These are phyloP conservation scores for Tadarida brasiliensis DNA, from an alignment of 2,797 vertebrate species.

Conservation along the genomic window DNA sequence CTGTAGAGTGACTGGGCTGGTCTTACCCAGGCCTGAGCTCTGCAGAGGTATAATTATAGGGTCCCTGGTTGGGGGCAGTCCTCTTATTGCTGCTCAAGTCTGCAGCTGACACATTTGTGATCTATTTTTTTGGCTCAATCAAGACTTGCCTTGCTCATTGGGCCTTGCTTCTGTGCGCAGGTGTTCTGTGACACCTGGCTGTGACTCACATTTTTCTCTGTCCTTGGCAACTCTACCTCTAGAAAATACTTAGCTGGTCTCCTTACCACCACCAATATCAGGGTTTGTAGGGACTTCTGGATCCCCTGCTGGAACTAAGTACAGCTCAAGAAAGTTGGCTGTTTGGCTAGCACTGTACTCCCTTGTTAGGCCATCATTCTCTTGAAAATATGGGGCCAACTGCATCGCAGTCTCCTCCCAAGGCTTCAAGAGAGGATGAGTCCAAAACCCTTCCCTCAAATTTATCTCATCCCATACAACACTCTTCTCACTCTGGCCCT, in stretches of 20 bases:
- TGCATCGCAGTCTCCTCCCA: neutral
- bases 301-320: neutral
- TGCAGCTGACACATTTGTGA: neutral
- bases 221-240: neutral
- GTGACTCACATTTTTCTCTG: neutral
- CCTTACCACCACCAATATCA: neutral
- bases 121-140: neutral
- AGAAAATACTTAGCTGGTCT: neutral
- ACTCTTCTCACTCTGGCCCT: neutral
- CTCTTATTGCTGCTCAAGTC: neutral
- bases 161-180: neutral
- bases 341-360: neutral
- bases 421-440: neutral
- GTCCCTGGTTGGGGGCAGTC: neutral
- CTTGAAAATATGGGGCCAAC: neutral
- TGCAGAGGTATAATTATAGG: neutral
- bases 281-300: neutral
- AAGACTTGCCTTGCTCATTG: neutral
- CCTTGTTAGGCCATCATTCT: neutral
- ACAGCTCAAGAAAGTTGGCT: neutral
- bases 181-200: neutral
- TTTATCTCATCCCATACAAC: neutral
- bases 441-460: neutral
- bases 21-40: neutral
- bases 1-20: neutral